Evolutionary conservation across 2,888 invertebrate species (phyloP).

Genomic region (Ligdia adustata): DNA sequence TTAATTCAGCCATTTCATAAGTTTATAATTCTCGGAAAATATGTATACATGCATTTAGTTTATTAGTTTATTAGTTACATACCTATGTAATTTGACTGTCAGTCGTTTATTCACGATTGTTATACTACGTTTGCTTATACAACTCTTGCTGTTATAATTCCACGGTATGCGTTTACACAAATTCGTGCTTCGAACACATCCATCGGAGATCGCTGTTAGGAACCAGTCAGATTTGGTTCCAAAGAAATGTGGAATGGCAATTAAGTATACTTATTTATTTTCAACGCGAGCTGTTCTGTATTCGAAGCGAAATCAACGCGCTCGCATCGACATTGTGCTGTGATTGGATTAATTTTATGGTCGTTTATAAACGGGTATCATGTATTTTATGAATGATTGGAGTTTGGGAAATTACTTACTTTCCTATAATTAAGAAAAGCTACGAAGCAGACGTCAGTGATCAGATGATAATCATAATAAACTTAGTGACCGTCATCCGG

Average conservation of each 20-base stretch:
- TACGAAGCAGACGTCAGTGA: too few species aligned
- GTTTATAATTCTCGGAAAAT: too few species aligned
- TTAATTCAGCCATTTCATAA: too few species aligned
- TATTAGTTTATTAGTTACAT: too few species aligned
- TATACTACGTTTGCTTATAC: too few species aligned
- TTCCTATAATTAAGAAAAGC: too few species aligned
- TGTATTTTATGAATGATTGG: slow-evolving; percentile 5
- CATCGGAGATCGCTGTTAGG: slow-evolving; percentile 3
- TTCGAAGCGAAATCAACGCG: slow-evolving; percentile 10
- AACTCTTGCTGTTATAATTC: too few species aligned
- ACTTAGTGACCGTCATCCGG: too few species aligned
- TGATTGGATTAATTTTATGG: slow-evolving; percentile 24
- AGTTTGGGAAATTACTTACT: slow-evolving; percentile 2
- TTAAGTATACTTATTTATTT: slow-evolving; percentile 24
- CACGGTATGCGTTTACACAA: not conserved
- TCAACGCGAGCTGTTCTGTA: slow-evolving; percentile 2
- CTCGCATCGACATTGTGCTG: slow-evolving; percentile 3
- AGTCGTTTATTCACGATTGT: too few species aligned
- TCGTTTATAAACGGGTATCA: slow-evolving; percentile 2
- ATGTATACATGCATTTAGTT: too few species aligned
- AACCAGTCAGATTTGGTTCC: not conserved
- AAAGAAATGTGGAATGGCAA: slow-evolving; percentile 12
- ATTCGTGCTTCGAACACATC: not conserved
- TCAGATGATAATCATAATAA: too few species aligned
- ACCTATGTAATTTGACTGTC: too few species aligned